Evolutionary conservation across 1,140 invertebrate species (phyloP).

Genomic region (Venustaconcha ellipsiformis): DNA sequence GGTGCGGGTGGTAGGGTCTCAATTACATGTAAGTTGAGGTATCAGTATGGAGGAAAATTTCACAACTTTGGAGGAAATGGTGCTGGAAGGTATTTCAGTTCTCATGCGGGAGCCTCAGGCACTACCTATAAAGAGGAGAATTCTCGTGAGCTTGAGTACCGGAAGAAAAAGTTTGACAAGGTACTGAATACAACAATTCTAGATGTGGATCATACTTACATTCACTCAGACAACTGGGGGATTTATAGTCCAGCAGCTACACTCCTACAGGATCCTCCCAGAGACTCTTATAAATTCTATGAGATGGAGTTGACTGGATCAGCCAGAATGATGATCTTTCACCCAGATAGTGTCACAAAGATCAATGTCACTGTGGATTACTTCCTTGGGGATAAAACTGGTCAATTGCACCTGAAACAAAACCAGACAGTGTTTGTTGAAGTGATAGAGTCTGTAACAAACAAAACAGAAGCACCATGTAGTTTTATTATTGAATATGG

Average conservation of each 20-base stretch:
- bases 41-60: slow-evolving; percentile 52
- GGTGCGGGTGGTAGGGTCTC: slow-evolving; percentile 54
- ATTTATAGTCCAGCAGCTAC: slow-evolving; percentile 47
- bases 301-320: slow-evolving; percentile 55
- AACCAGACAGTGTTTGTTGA: slow-evolving; percentile 54
- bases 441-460: slow-evolving; percentile 52
- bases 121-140: slow-evolving; percentile 58
- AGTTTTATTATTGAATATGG: slow-evolving; percentile 51
- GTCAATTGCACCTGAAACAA: slow-evolving; percentile 46
- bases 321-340: slow-evolving; percentile 48
- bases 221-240: slow-evolving; percentile 48
- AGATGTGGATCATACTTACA: slow-evolving; percentile 51
- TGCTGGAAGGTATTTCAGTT: slow-evolving; percentile 14
- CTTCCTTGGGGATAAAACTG: slow-evolving; percentile 60
- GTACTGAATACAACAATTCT: slow-evolving; percentile 50
- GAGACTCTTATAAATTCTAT: slow-evolving; percentile 46
- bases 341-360: slow-evolving; percentile 28
- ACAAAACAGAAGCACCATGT: slow-evolving; percentile 56
- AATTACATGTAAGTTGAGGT: slow-evolving; percentile 52
- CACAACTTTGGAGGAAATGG: slow-evolving; percentile 54
- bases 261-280: slow-evolving; percentile 47
- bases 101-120: slow-evolving; percentile 50
- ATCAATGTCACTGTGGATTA: slow-evolving; percentile 45
- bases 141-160: slow-evolving; percentile 49
- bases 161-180: slow-evolving; percentile 52